Percentiles rank a stretch among this genome's conserved stretches.
Conservation (phyloP, 1,140 invertebrate species). For the Contarinia nasturtii region DNA sequence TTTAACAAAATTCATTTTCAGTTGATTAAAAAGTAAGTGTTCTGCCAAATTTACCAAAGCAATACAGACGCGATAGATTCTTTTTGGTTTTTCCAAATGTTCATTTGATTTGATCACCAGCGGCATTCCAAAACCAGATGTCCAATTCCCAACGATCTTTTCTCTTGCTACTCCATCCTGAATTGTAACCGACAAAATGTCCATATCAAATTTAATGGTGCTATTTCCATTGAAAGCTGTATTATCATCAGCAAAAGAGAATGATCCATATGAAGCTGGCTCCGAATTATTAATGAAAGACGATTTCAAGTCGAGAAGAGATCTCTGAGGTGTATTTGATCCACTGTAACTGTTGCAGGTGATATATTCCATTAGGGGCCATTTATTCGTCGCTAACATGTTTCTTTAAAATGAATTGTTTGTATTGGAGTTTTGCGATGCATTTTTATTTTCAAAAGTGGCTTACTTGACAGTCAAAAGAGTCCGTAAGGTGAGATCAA, state of each 20-base stretch:
- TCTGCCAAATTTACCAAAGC: slow-evolving; percentile 42
- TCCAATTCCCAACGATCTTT: slow-evolving; percentile 41
- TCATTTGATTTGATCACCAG: slow-evolving; percentile 36
- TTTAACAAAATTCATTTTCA: slow-evolving; percentile 1
- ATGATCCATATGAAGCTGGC: slow-evolving; percentile 41
- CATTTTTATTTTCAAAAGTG: background rate
- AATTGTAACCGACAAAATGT: slow-evolving; percentile 41
- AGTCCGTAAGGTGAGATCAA: slow-evolving; percentile 54
- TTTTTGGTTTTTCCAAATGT: slow-evolving; percentile 51
- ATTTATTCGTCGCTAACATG: slow-evolving; percentile 35
- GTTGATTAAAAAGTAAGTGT: too few species aligned
- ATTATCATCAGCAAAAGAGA: slow-evolving; percentile 23
- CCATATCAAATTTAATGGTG: slow-evolving; percentile 52
- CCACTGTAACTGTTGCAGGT: slow-evolving; percentile 56
- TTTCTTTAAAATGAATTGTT: slow-evolving; percentile 11
- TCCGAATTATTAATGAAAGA: slow-evolving; percentile 32
- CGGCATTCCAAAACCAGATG: slow-evolving; percentile 40
- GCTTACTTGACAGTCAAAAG: slow-evolving; percentile 52
- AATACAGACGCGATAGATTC: slow-evolving; percentile 62
- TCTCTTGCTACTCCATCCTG: slow-evolving; percentile 38
- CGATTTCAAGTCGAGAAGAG: slow-evolving; percentile 35
- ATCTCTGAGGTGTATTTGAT: slow-evolving; percentile 42
- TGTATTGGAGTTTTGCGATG: too few species aligned
- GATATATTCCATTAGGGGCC: slow-evolving; percentile 49
- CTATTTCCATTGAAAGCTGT: slow-evolving; percentile 42